Evolutionary conservation across 2,113 vertebrate genomes (phyloP).

Genomic region (Cairina moschata): DNA sequence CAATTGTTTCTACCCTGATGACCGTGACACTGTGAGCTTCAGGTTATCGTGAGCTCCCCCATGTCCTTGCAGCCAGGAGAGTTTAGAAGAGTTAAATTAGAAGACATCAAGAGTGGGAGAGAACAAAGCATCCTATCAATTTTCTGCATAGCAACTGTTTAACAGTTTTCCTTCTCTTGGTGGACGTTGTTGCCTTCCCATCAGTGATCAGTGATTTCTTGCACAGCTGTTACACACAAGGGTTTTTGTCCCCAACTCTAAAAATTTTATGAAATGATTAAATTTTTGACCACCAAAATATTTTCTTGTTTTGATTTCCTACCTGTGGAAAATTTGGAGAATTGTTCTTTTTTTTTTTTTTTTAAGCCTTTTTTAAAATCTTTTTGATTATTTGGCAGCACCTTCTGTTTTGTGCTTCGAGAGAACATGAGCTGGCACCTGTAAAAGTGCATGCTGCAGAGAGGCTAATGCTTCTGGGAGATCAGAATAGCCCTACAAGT

Average conservation of each 20-base stretch:
- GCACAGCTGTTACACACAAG: neutral
- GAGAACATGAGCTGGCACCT: neutral
- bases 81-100: neutral
- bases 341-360: fast-evolving
- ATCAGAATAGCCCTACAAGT: fast-evolving
- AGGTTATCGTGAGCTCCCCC: neutral
- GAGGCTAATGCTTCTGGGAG: neutral
- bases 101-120: neutral
- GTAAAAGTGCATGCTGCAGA: neutral
- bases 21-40: neutral
- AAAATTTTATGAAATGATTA: neutral
- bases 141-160: neutral
- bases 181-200: neutral
- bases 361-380: neutral
- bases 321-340: neutral
- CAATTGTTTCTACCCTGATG: neutral
- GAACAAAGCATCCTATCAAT: neutral
- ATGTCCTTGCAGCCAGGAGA: neutral
- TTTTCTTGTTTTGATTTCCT: neutral
- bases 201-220: neutral
- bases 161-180: neutral
- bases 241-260: neutral
- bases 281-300: neutral
- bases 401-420: neutral
- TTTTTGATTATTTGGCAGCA: neutral